phyloP scores from a whole-genome alignment of 2,797 vertebrate genomes.

The Tachyglossus aculeatus region DNA sequence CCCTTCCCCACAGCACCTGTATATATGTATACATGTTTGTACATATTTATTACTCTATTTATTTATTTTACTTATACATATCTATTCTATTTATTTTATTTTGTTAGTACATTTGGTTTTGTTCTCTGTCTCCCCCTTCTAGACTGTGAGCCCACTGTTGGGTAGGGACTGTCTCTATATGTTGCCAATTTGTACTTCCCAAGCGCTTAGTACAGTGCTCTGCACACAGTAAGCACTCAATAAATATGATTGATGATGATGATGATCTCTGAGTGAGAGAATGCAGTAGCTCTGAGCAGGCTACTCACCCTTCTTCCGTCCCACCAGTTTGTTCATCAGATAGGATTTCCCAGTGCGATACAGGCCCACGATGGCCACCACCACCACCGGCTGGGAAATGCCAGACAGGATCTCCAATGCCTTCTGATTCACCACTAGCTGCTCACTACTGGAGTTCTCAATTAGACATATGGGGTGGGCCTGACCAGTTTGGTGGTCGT shows the following conservation, averaged over 20 bases:
- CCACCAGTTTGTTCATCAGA: constrained; percentile 69
- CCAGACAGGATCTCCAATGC: constrained; percentile 51
- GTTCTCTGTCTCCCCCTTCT: too few relatives aligned
- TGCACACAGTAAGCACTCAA: too few relatives aligned
- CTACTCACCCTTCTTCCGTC: constrained; percentile 54
- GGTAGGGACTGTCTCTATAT: too few relatives aligned
- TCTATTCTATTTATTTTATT: too few relatives aligned
- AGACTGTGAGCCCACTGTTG: too few relatives aligned
- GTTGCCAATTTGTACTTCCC: too few relatives aligned
- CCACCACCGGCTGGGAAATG: constrained; percentile 55
- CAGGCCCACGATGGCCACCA: constrained; percentile 66
- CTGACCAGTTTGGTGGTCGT: constrained; percentile 32
- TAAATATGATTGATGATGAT: accelerated
- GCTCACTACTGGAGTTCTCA: constrained; percentile 31
- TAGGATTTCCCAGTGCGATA: constrained; percentile 70
- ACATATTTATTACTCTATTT: too few relatives aligned
- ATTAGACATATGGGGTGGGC: constrained; percentile 59
- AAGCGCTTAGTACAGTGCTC: too few relatives aligned
- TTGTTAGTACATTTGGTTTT: too few relatives aligned
- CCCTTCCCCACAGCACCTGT: too few relatives aligned
- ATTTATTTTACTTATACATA: too few relatives aligned
- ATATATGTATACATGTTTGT: too few relatives aligned
- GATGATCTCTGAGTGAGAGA: background rate
- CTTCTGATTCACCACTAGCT: constrained; percentile 28
- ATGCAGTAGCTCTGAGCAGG: background rate